Evolutionary conservation across 2,797 vertebrate species (phyloP), one percentile per base, ranked within the genome.

Genomic region (Oreochromis mossambicus): DNA sequence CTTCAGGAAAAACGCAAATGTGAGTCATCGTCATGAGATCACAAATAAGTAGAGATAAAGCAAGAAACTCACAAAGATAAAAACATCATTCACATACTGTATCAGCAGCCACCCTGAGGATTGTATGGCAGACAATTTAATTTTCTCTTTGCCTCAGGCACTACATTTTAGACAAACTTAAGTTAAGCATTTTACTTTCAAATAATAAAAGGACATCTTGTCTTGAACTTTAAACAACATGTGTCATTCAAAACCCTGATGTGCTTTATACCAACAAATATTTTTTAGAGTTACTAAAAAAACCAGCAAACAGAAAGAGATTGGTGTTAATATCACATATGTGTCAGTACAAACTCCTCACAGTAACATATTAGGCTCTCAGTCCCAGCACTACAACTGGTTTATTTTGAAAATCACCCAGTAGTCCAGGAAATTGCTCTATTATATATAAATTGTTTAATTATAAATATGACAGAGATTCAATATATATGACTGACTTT

Each of bases 1-100:
- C 15, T 89, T 66, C 5, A 83, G 52, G 48, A 68, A 36, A 32
- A 12, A 43, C 19, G 63, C 26, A 41, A 61, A 34, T 70, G 41
- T 41, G 24, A 78, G 24, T 80, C 78, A 55, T 19, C 1, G 12
- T 81, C 55, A 87, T 41, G 54, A 68, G 54, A 82, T 75, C 52
- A 77, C 26, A 46, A 9, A 19, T 50, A 80, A n/a, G 85, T 75
- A 58, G 17, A 85, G 77, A 79, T 14, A 6, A 52, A 58, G 80
- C 15, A 80, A 76, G 46, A 77, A 76, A 36, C 24, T 43, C 43
- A 11, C 80, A 29, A 70, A 80, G 15, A 52, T 38, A 19, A 19
- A 9, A 58, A 58, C 17, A 52, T 73, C 3, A 61, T 52, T 26
- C n/a, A 58, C 34, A 66, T 19, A 61, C 56, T 34, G 56, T 10